Evolutionary conservation across 2,113 vertebrate genomes (phyloP).

Genomic region (Capreolus pygargus): DNA sequence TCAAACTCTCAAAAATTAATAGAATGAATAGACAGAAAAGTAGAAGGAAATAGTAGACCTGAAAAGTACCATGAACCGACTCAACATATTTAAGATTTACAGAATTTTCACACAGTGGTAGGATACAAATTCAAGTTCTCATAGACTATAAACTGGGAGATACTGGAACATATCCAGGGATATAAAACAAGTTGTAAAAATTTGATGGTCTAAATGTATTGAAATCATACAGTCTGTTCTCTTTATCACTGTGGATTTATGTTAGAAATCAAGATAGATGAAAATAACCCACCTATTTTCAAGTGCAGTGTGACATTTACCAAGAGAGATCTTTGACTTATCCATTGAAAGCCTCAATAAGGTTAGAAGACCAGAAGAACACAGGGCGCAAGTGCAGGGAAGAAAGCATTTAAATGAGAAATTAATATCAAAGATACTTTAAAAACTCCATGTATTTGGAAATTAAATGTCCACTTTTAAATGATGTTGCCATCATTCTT

Average conservation of each 20-base stretch:
- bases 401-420: not conserved
- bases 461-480: not conserved
- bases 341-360: not conserved
- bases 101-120: not conserved
- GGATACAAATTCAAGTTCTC: not conserved
- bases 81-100: not conserved
- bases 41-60: not conserved
- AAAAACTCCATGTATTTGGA: not conserved
- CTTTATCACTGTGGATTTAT: not conserved
- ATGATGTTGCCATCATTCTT: not conserved
- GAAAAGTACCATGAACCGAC: not conserved
- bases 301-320: not conserved
- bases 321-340: not conserved
- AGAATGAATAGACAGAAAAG: not conserved
- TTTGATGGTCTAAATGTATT: not conserved
- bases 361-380: not conserved
- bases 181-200: not conserved
- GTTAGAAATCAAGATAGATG: not conserved
- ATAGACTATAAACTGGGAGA: not conserved
- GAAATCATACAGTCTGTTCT: not conserved
- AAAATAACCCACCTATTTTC: not conserved
- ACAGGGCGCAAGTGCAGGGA: not conserved
- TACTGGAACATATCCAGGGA: not conserved
- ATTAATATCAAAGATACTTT: not conserved
- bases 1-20: not conserved